These are phyloP conservation scores for Gorilla gorilla DNA, from an alignment of 2,113 vertebrate species.

Conservation along the genomic window DNA sequence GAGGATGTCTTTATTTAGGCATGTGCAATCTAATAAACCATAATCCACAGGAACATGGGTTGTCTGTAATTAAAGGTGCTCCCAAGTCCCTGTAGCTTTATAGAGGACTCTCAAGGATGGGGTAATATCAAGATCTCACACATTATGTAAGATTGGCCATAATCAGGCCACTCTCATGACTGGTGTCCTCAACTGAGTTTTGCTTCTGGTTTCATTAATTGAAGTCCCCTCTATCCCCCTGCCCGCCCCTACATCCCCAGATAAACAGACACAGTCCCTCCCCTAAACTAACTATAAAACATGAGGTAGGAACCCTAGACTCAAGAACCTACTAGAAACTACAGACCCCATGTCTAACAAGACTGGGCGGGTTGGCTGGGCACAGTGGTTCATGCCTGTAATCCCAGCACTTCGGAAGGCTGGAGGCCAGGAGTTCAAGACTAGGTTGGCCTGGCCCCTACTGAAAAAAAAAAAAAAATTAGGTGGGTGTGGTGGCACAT, in stretches of 20 bases:
- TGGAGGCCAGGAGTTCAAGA: no score
- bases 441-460: no score
- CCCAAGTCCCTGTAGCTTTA: background rate
- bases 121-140: rapidly evolving
- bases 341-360: background rate
- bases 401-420: no score
- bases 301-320: background rate
- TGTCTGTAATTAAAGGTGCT: background rate
- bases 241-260: no score
- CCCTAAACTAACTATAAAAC: background rate
- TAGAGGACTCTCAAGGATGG: background rate
- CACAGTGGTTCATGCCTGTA: no score
- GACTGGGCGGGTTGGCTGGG: no score
- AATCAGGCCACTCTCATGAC: background rate
- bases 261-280: background rate
- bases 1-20: background rate
- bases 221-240: rapidly evolving
- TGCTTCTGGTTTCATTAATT: background rate
- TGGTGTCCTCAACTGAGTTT: background rate
- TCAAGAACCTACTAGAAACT: background rate
- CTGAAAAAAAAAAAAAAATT: no score
- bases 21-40: background rate
- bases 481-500: no score
- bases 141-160: no score
- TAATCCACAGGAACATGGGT: background rate